These are phyloP conservation scores for Mobula hypostoma DNA, from an alignment of 2,113 vertebrate species.

Conservation along the genomic window DNA sequence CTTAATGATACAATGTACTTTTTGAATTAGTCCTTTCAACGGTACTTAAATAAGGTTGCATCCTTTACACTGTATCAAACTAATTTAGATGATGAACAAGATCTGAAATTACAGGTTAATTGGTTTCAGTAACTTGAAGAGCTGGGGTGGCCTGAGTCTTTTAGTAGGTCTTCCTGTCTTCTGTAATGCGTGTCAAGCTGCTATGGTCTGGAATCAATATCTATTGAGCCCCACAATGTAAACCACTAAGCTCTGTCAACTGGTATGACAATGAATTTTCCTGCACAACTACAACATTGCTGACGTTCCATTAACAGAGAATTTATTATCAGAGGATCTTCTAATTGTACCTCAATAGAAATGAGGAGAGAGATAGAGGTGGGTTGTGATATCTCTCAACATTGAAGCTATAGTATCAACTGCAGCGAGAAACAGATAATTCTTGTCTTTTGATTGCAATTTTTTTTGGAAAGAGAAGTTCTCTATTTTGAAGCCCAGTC, in stretches of 20 bases:
- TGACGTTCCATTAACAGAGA: neutral
- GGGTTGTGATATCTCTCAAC: too few species aligned
- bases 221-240: neutral
- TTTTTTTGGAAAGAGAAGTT: neutral
- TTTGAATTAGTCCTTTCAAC: neutral
- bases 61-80: neutral
- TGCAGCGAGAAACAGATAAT: neutral
- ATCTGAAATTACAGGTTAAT: neutral
- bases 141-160: neutral
- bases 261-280: neutral
- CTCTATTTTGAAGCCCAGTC: neutral
- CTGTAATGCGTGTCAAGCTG: neutral
- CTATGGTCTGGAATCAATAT: neutral
- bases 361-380: too few species aligned
- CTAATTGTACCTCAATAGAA: too few species aligned
- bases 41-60: neutral
- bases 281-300: neutral
- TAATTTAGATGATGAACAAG: neutral
- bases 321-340: too few species aligned
- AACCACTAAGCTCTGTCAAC: neutral
- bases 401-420: neutral
- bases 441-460: neutral
- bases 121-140: neutral
- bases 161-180: neutral
- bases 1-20: neutral